Evolutionary conservation across 2,888 invertebrate species (phyloP), one percentile per base, ranked within the genome.

Genomic region (Trachelus stipa): DNA sequence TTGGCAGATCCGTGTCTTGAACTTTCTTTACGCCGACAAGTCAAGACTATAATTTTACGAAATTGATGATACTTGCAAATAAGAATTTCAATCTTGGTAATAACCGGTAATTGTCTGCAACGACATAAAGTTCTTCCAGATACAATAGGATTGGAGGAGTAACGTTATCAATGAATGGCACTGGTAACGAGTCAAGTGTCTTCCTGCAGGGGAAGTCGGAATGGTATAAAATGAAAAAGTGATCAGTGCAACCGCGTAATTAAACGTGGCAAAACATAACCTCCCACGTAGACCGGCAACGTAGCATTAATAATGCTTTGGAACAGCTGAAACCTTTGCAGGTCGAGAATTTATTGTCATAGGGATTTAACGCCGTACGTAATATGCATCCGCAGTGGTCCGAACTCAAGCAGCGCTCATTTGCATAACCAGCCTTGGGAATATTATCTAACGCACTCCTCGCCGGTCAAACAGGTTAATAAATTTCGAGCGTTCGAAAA

Each of bases 351-450:
- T 34, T 71, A 71, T 71, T 34, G 71, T 71, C 71, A 23, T 34
- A 34, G 15, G 71, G 34, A 23, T 71, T 71, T 34, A 71, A 71
- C 71, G 31, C 71, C 71, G 71, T 11, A 34, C 71, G 71, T 71
- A 71, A 71, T 71, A 71, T 71, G 71, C 71, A 71, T 31, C 71
- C 31, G 23, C 77, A 40, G 76, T n/a, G 73, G 40, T 40, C 37
- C 73, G 56, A 73, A 69, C 71, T 79, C 56, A 69, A 68, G 76
- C 69, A 73, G 69, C 73, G 30, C 78, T 79, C 71, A 81, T 81
- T 81, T 78, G 78, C 79, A 81, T 79, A 81, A 81, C 79, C 78
- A 78, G 79, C 73, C 78, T 71, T 34, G 56, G 74, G 23, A 69
- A 79, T 77, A 76, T 81, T 79, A 81, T 76, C 73, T 78, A 81